Evolutionary conservation across 35 echinoderm and acorn worm species (phyloP), one percentile per base, ranked within the genome.

Genomic region (Strongylocentrotus purpuratus): DNA sequence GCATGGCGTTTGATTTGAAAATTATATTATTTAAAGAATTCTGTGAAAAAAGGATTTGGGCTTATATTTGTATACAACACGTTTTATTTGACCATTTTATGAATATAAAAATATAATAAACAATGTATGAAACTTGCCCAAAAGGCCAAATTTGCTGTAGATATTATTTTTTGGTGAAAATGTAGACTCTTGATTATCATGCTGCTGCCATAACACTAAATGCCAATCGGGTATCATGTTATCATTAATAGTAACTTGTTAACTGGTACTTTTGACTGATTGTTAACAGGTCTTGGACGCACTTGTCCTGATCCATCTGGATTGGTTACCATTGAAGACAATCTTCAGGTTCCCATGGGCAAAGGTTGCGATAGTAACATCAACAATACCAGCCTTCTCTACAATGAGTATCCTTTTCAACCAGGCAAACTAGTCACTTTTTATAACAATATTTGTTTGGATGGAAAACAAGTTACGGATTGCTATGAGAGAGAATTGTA

Each of bases 351-450:
- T 33, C 98, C 96, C 33, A 87, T 96, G 90, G 98, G 97, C 45
- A 96, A 94, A 33, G 97, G 97, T 2, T 91, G 31, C 0, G 59
- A 93, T 4, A 91, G 94, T n/a, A 32, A 45, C 18, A 88, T 95
- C 18, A 15, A 18, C 31, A 86, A 92, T 28, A 95, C 95, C 31
- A 97, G 96, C 60, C 97, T 99, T 0, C 94, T 99, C 5, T 99
- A 99, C 94, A 99, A 99, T 86, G 98, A 99, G 98, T 99, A 99
- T 99, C 98, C 98, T 99, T 99, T 97, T 45, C 22, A 48, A 32
- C 78, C 0, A 31, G 22, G 2, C 1, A 22, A 5, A 4, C 12
- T 89, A 10, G 32, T 9, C 5, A 7, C 87, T 89, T 10, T 17
- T 89, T 89, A 25, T 89, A 8, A 46, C 32, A 33, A 88, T 41